Evolutionary conservation across 1,140 invertebrate species (phyloP).

Genomic region (Pristionchus pacificus): DNA sequence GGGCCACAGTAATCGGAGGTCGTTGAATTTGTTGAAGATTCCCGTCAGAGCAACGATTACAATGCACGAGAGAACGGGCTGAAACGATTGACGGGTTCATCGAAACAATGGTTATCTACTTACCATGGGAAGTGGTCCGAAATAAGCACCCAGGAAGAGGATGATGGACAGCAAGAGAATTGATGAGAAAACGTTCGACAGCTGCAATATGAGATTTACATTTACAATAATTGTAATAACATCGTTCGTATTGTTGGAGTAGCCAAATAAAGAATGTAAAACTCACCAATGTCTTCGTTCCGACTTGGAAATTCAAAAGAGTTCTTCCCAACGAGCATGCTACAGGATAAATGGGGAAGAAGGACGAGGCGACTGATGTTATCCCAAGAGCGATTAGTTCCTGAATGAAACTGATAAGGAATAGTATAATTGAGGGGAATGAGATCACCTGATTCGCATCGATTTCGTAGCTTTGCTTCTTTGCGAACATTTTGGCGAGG

Average conservation of each 20-base stretch:
- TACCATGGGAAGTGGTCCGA: conserved; percentile 52
- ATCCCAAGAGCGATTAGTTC: conserved; percentile 53
- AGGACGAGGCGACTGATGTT: conserved; percentile 38
- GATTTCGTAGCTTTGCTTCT: conserved; percentile 60
- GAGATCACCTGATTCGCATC: conserved; percentile 58
- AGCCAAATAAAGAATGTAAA: not conserved
- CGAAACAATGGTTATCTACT: conserved; percentile 4
- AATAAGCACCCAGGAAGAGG: conserved; percentile 42
- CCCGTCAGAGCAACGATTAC: conserved; percentile 49
- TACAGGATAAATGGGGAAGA: conserved; percentile 53
- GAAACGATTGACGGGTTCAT: conserved; percentile 6
- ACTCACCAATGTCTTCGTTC: conserved; percentile 43
- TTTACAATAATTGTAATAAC: no score
- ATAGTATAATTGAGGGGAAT: conserved; percentile 7
- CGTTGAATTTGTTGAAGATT: conserved; percentile 50
- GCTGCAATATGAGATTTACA: conserved; percentile 23
- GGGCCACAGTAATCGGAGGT: conserved; percentile 49
- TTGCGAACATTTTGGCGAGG: conserved; percentile 62
- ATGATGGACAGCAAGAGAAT: conserved; percentile 44
- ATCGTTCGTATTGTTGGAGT: no score
- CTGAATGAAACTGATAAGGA: conserved; percentile 12
- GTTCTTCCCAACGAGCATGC: conserved; percentile 51
- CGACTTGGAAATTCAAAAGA: conserved; percentile 52
- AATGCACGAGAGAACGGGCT: conserved; percentile 52
- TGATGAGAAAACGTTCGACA: conserved; percentile 47